Base-by-base conservation (phyloP, 2,113 vertebrate genomes). In the Carlito syrichta region DNA sequence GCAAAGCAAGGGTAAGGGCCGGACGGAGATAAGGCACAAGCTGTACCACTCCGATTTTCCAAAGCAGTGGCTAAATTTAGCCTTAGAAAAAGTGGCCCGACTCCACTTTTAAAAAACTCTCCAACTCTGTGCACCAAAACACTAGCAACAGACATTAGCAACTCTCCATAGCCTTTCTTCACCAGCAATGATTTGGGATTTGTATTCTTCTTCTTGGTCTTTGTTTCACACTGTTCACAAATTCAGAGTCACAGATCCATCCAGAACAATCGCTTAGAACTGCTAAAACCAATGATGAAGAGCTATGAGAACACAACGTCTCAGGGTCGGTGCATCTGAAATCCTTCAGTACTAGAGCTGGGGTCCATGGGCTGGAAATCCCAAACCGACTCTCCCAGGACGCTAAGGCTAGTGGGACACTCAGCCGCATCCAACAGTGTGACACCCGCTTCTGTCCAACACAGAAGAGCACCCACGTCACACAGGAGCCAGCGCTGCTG, bases 31-130 rank as follows among this genome's bases (percentile, higher is more conserved):
- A 86, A 94, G 97, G 97, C 96, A 97, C 97, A 97, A 13, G 96
- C 96, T 96, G 97, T 96, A 69, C 97, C 96, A 85, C 96, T 93
- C 93, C 19, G 96, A 96, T 97, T 98, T 97, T 98, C 98, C 97
- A 98, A 96, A 98, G 98, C 98, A 96, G 94, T 3, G 45, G 97
- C 98, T 98, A 97, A 97, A 97, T 98, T 98, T 98, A 98, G 97
- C 95, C 76, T 45, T 5, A 54, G 95, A 66, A 89, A 97, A 94
- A 93, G 43, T 43, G 54, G 94, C 45, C 91, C 69, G n/a, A 83
- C 56, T 71, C 95, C 93, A 86, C 93, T 89, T 97, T 91, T 96
- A 54, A 69, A 93, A 95, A 94, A 84, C 96, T 92, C 96, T 77
- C 66, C 74, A 50, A 50, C 78, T 58, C 89, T 12, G 2, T 5